phyloP scores from a whole-genome alignment of 2,797 vertebrate genomes.

The Tenualosa ilisha region DNA sequence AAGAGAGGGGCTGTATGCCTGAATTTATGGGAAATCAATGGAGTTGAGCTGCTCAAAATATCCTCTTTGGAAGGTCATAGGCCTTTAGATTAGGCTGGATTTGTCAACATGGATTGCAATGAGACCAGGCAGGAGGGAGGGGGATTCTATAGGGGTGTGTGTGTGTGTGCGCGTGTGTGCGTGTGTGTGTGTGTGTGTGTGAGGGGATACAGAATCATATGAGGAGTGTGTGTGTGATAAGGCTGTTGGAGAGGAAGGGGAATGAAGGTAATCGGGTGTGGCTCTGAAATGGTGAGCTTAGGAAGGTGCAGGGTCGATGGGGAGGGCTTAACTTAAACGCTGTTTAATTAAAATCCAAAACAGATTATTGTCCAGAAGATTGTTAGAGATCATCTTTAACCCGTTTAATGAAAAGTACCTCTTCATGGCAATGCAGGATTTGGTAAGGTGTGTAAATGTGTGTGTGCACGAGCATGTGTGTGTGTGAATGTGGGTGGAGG shows the following conservation, averaged over 20 bases:
- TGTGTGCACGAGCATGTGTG: neutral
- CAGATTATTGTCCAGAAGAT: conserved; percentile 55
- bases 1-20: neutral
- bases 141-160: neutral
- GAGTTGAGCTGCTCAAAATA: conserved; percentile 30
- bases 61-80: conserved; percentile 43
- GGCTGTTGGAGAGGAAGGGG: neutral
- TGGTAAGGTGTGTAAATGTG: conserved; percentile 11
- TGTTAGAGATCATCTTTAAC: conserved; percentile 46
- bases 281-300: conserved; percentile 28
- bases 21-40: conserved; percentile 54
- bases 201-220: too few relatives aligned
- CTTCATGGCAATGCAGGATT: conserved; percentile 42
- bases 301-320: conserved; percentile 33
- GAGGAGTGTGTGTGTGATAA: too few relatives aligned
- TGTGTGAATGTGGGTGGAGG: neutral
- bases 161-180: neutral
- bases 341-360: conserved; percentile 62
- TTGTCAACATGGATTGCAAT: conserved; percentile 49
- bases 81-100: conserved; percentile 50
- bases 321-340: conserved; percentile 40
- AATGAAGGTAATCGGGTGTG: conserved; percentile 24
- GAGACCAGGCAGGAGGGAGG: conserved; percentile 19
- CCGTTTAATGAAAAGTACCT: conserved; percentile 46
- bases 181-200: neutral